Evolutionary conservation across 2,888 invertebrate species (phyloP).

Genomic region (Pyrrhia umbra): DNA sequence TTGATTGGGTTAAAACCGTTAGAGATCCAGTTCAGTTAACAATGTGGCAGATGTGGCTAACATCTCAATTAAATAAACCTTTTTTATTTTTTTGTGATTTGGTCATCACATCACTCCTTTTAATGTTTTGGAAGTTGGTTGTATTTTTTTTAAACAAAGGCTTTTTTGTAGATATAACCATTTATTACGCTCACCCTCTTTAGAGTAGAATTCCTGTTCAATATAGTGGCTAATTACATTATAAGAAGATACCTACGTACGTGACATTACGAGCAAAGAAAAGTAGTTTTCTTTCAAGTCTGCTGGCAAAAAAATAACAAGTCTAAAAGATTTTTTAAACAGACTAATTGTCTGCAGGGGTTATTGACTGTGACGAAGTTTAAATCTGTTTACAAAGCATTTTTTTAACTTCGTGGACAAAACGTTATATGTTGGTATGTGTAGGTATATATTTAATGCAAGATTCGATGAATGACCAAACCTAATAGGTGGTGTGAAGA

Average conservation of each 20-base stretch:
- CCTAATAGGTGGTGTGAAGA: not conserved
- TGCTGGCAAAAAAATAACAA: not conserved
- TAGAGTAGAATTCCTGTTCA: too few relatives aligned
- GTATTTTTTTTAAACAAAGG: too few relatives aligned
- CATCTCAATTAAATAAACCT: too few relatives aligned
- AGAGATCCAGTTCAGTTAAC: too few relatives aligned
- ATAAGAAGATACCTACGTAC: not conserved
- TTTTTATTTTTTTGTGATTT: too few relatives aligned
- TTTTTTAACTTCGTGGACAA: not conserved
- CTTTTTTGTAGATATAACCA: too few relatives aligned
- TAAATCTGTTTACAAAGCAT: not conserved
- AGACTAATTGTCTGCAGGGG: conserved; percentile 22
- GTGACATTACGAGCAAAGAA: not conserved
- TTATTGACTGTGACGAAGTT: conserved; percentile 15
- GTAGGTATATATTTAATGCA: not conserved
- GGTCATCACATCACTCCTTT: too few relatives aligned
- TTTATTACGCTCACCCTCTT: too few relatives aligned
- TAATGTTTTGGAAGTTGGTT: too few relatives aligned
- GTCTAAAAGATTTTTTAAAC: conserved; percentile 17
- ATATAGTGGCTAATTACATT: too few relatives aligned
- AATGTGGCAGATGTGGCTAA: too few relatives aligned
- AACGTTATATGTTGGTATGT: not conserved
- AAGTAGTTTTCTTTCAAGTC: conserved; percentile 5
- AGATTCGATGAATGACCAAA: not conserved
- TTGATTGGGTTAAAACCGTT: too few relatives aligned